Evolutionary conservation across 2,113 vertebrate species (phyloP), one percentile per base, ranked within the genome.

Genomic region (Vulpes vulpes): DNA sequence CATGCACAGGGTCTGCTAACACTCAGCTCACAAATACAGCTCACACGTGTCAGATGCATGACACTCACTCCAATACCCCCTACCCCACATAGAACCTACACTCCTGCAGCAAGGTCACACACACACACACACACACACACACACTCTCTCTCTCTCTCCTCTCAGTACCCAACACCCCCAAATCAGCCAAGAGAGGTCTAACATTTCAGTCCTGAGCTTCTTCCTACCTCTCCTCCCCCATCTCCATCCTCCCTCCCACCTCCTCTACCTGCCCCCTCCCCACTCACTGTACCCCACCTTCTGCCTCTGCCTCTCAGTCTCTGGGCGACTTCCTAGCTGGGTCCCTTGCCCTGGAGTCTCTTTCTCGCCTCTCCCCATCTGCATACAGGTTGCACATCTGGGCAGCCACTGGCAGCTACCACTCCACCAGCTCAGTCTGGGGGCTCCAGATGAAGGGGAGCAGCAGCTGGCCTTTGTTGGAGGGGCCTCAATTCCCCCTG

Each of bases 401-500:
- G 81, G 67, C 55, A 55, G 88, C 79, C 73, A 49, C 35, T 8
- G 0, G 23, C 51, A 55, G 87, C 89, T 57, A 4, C 69, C 59
- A 69, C 59, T 67, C 35, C 27, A 4, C 67, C 22, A 0, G 49
- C 11, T 60, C 20, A 57, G 12, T 15, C 20, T 57, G 74, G 65
- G 82, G 57, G 71, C 55, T 85, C 78, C 19, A 55, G 49, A 71
- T 35, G 59, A 73, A 38, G 57, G 57, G 82, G 43, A 51, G 64
- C 80, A 25, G 73, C 55, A 51, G 65, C 94, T 89, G 83, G 32
- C 60, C 73, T 53, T 20, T 14, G 74, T 88, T 82, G 86, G 55
- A 16, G 7, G 38, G 59, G 17, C 49, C 73, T 89, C 78, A 17
- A 16, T 51, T 59, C 82, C 84, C n/a, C 64, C 60, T 59, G 79